Percentiles rank a stretch among this genome's conserved stretches.
Conservation (phyloP, 2,797 vertebrate genomes). For the Nyctibius grandis region DNA sequence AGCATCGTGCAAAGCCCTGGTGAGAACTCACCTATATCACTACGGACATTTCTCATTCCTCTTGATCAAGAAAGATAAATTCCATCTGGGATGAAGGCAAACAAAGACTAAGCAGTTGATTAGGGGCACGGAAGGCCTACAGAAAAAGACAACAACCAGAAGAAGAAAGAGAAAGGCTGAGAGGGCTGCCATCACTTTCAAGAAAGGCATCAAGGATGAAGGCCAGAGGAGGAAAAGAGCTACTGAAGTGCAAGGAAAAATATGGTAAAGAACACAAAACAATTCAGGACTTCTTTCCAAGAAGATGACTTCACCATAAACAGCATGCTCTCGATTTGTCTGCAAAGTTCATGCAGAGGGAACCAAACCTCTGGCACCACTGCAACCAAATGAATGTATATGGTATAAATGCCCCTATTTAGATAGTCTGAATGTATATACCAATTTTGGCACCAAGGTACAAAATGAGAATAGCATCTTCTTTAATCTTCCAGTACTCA, state of each 20-base stretch:
- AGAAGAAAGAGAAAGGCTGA: neutral
- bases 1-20: neutral
- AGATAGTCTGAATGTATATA: neutral
- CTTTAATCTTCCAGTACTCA: neutral
- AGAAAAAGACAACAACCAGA: neutral
- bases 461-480: no score
- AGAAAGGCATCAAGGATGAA: neutral
- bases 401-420: neutral
- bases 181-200: neutral
- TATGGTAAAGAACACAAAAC: neutral
- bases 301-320: neutral
- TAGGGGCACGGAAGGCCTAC: neutral
- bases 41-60: neutral
- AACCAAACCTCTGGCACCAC: neutral
- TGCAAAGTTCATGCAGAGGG: neutral
- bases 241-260: neutral
- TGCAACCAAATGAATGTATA: neutral
- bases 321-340: neutral
- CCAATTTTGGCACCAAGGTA: neutral
- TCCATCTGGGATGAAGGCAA: neutral
- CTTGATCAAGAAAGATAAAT: neutral
- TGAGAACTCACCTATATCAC: neutral
- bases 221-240: neutral
- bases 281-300: neutral
- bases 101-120: neutral